Conservation (phyloP, 2,113 vertebrate genomes). For the Pitta sordida region DNA sequence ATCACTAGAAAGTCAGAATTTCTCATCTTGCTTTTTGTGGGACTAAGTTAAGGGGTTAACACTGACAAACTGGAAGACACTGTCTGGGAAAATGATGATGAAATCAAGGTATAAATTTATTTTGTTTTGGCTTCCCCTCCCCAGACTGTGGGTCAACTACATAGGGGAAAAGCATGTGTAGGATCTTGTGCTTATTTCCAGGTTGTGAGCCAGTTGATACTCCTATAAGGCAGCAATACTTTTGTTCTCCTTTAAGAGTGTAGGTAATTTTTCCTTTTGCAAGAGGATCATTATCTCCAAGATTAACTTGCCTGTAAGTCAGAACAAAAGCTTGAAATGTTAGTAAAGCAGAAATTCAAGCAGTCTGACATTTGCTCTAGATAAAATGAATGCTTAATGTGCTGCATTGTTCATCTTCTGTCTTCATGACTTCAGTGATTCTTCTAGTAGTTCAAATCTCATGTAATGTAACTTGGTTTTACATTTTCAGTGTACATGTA, state of each 20-base stretch:
- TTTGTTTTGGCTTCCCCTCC: background rate
- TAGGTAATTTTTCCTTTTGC: background rate
- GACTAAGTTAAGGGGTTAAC: background rate
- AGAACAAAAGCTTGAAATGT: background rate
- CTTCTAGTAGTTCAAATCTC: background rate
- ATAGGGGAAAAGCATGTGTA: background rate
- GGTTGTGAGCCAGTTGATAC: background rate
- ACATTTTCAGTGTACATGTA: background rate
- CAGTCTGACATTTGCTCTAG: background rate
- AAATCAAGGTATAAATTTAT: background rate
- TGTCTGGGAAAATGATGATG: background rate
- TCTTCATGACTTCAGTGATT: background rate
- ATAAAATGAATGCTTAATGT: background rate
- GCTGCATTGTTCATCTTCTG: background rate
- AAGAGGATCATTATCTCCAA: background rate
- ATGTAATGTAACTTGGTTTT: background rate
- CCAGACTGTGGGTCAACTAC: background rate
- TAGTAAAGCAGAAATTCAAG: background rate
- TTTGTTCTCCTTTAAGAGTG: background rate
- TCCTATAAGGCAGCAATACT: background rate
- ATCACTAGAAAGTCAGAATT: background rate
- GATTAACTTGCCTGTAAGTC: background rate
- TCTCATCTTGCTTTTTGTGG: background rate
- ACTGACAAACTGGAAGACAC: background rate
- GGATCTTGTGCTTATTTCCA: background rate